These are phyloP conservation scores for Apocheima hispidaria DNA, from an alignment of 2,888 invertebrate species.

Conservation along the genomic window DNA sequence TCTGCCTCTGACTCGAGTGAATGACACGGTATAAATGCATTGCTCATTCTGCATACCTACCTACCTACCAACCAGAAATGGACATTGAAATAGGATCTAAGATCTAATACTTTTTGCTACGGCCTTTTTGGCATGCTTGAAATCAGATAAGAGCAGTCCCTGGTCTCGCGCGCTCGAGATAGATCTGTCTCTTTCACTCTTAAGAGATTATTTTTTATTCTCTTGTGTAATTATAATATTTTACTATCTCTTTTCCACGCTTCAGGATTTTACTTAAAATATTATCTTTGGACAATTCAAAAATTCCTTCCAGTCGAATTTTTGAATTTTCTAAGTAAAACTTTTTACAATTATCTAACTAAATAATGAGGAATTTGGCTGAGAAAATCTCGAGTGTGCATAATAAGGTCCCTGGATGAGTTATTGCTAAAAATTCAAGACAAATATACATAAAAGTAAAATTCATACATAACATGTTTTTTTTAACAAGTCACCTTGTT, in stretches of 20 bases:
- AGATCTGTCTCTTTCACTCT: not conserved
- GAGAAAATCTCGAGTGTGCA: too few species aligned
- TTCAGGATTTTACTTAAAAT: too few species aligned
- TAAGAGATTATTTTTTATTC: not conserved
- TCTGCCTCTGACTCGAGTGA: conserved; percentile 37
- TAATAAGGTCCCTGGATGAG: too few species aligned
- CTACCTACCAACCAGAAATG: not conserved
- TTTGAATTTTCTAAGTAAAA: too few species aligned
- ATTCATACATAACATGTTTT: not conserved
- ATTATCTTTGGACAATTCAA: too few species aligned
- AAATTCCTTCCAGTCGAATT: too few species aligned
- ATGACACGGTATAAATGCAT: conserved; percentile 38
- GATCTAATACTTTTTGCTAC: conserved; percentile 8
- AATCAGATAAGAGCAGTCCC: not conserved
- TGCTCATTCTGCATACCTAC: conserved; percentile 8
- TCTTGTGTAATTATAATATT: not conserved
- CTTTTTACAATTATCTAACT: too few species aligned
- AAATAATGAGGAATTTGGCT: too few species aligned
- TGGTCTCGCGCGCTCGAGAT: not conserved
- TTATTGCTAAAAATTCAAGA: not conserved
- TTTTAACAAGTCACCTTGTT: too few species aligned
- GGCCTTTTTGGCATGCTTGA: conserved; percentile 7
- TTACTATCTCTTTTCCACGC: too few species aligned
- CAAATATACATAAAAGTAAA: not conserved
- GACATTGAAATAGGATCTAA: conserved; percentile 12